phyloP scores from a whole-genome alignment of 2,797 vertebrate genomes.

The Alosa sapidissima region DNA sequence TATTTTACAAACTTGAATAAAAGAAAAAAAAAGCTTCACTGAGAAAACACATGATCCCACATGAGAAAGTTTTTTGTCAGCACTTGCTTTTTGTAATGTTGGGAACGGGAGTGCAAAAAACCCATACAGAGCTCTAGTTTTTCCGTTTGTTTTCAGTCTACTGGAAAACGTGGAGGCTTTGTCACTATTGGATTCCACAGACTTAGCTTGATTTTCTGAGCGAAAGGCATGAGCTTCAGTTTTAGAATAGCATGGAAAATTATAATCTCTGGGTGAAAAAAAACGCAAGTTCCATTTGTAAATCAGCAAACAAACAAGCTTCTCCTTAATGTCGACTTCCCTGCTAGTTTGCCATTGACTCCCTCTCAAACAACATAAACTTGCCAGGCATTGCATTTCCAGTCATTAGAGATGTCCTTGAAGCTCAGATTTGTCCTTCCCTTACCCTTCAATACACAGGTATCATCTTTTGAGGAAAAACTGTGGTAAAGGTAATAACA shows the following conservation, averaged over 20 bases:
- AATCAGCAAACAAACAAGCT: constrained; percentile 26
- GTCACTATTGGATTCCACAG: constrained; percentile 42
- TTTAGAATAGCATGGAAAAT: constrained; percentile 32
- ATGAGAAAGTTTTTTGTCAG: constrained; percentile 31
- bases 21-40: not conserved
- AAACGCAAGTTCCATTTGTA: constrained; percentile 26
- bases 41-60: constrained; percentile 28
- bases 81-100: constrained; percentile 33
- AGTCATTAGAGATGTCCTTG: not conserved
- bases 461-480: not conserved
- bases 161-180: constrained; percentile 34
- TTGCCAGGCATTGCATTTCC: not conserved
- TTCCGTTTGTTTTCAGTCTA: constrained; percentile 42
- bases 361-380: not conserved
- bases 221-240: constrained; percentile 28
- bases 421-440: not conserved
- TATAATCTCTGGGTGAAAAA: constrained; percentile 31
- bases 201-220: constrained; percentile 43
- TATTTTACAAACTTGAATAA: too few species aligned
- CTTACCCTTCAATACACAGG: not conserved
- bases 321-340: not conserved
- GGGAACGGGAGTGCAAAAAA: not conserved
- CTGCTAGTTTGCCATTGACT: not conserved
- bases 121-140: not conserved
- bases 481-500: not conserved